These are phyloP conservation scores for Xiphophorus couchianus DNA, from an alignment of 2,113 vertebrate species.

Conservation along the genomic window DNA sequence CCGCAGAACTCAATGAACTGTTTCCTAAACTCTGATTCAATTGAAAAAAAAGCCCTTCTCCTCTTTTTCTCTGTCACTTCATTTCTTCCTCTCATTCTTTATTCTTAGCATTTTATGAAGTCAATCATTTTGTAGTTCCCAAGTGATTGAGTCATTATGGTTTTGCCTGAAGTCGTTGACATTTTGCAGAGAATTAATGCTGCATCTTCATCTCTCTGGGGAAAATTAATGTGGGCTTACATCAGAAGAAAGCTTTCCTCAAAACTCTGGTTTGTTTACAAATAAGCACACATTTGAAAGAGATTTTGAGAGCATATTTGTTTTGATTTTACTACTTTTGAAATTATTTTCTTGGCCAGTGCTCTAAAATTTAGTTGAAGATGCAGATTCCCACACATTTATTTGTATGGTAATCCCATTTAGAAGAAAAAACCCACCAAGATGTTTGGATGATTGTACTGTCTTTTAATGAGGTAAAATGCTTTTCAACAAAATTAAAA, in stretches of 20 bases:
- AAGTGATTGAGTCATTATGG: not conserved
- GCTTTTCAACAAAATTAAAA: not conserved
- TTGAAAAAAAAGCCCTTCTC: not conserved
- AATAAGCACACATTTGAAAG: not conserved
- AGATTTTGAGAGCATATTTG: not conserved
- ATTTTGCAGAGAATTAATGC: slow-evolving; percentile 16
- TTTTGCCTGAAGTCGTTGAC: slow-evolving; percentile 9
- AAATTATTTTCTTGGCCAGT: not conserved
- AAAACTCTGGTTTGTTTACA: not conserved
- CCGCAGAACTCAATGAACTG: slow-evolving; percentile 13
- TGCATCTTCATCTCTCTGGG: not conserved
- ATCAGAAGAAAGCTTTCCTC: not conserved
- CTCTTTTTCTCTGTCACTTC: too few species aligned
- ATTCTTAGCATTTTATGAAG: not conserved
- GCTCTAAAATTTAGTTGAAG: not conserved
- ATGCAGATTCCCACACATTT: not conserved
- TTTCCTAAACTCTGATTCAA: not conserved
- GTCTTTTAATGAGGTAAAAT: not conserved
- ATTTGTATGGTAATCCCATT: too few species aligned
- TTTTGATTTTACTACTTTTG: not conserved
- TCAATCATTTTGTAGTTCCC: not conserved
- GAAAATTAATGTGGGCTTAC: not conserved
- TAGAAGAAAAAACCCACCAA: not conserved
- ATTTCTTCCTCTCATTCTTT: not conserved
- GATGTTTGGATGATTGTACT: too few species aligned